Evolutionary conservation across 2,113 vertebrate species (phyloP).

Genomic region (Castor canadensis): DNA sequence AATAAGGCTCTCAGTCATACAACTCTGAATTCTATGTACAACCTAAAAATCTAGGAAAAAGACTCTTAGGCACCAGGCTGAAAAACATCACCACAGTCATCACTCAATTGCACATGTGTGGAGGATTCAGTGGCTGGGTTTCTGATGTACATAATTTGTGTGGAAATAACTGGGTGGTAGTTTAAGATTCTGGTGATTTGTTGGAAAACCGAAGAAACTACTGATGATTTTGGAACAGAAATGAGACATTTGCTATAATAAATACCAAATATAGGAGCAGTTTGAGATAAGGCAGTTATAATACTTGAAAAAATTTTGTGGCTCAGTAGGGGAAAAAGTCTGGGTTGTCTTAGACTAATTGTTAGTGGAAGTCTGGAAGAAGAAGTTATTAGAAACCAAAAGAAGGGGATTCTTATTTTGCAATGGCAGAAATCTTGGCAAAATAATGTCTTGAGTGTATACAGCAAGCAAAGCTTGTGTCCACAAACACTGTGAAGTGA

Average conservation of each 20-base stretch:
- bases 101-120: not conserved
- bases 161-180: not conserved
- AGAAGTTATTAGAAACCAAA: not conserved
- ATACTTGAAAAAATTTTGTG: not conserved
- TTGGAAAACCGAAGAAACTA: not conserved
- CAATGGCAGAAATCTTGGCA: not conserved
- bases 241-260: not conserved
- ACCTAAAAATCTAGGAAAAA: not conserved
- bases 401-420: not conserved
- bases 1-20: no score
- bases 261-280: no score
- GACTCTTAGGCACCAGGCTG: not conserved
- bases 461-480: no score
- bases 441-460: not conserved
- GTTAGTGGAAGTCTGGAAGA: not conserved
- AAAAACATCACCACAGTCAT: not conserved
- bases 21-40: not conserved
- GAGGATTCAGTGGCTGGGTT: rapidly evolving
- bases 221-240: not conserved
- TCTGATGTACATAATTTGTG: not conserved
- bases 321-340: not conserved
- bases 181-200: not conserved
- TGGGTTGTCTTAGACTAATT: not conserved
- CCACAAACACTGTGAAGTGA: not conserved
- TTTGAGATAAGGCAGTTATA: not conserved